A percentile compares a stretch with the other conserved stretches of the same genome.
Evolutionary conservation across 2,888 invertebrate species (phyloP).

Genomic region (Dryobota labecula): DNA sequence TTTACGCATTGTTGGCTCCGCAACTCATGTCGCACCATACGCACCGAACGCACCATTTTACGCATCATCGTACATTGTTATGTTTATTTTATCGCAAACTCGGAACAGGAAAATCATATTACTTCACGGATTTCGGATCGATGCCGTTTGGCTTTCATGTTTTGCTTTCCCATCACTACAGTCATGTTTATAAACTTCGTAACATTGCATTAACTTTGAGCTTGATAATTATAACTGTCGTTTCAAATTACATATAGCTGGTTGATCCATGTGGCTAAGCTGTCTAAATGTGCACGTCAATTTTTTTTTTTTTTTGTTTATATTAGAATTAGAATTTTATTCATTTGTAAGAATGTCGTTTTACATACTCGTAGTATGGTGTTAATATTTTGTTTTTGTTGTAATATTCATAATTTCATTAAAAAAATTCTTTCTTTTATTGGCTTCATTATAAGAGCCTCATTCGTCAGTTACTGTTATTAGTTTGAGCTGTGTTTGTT

Average conservation of each 20-base stretch:
- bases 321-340: too few relatives aligned
- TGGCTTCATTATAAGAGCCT: background rate
- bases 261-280: background rate
- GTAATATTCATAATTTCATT: too few relatives aligned
- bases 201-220: slow-evolving; percentile 9
- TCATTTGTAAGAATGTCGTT: too few relatives aligned
- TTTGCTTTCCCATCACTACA: slow-evolving; percentile 13
- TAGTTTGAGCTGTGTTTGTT: background rate
- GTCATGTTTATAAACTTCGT: background rate
- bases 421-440: background rate
- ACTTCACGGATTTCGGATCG: slow-evolving; percentile 52
- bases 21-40: slow-evolving; percentile 56
- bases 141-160: slow-evolving; percentile 14
- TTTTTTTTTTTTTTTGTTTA: too few relatives aligned
- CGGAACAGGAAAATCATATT: slow-evolving; percentile 61
- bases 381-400: too few relatives aligned
- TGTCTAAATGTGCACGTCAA: too few relatives aligned
- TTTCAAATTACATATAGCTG: slow-evolving; percentile 1
- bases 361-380: too few relatives aligned
- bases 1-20: slow-evolving; percentile 66
- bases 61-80: slow-evolving; percentile 66
- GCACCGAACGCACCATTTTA: slow-evolving; percentile 57
- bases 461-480: background rate
- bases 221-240: background rate
- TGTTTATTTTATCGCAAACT: slow-evolving; percentile 67